phyloP scores from a whole-genome alignment of 2,113 vertebrate genomes.

The Anarrhichthys ocellatus region DNA sequence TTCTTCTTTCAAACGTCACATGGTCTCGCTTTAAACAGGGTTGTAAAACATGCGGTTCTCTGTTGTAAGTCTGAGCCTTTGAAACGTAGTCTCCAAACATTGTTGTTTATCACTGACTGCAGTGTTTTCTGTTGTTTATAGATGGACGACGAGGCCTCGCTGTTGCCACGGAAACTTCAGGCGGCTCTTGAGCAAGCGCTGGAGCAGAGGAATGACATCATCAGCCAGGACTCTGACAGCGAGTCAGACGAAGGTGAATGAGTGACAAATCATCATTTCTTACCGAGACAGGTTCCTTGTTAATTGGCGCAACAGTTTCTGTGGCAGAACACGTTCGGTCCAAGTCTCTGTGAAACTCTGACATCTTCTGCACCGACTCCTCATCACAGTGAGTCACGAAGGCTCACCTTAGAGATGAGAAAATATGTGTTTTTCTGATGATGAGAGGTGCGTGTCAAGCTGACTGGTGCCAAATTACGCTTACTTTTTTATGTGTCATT shows the following conservation, averaged over 20 bases:
- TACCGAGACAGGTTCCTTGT: conserved; percentile 35
- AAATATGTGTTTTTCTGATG: neutral
- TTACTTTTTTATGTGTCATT: neutral
- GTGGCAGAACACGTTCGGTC: conserved; percentile 13
- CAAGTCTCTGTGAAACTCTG: conserved; percentile 27
- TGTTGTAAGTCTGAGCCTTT: conserved; percentile 35
- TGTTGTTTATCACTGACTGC: conserved; percentile 64
- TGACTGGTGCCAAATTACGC: neutral
- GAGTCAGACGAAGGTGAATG: conserved; percentile 96
- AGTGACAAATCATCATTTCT: conserved; percentile 34
- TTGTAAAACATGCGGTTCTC: conserved; percentile 39
- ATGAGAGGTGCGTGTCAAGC: neutral
- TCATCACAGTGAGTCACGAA: conserved; percentile 43
- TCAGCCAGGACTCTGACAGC: conserved; percentile 98
- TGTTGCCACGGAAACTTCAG: conserved; percentile 97
- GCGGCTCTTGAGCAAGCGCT: conserved; percentile 97
- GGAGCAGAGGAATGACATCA: conserved; percentile 95
- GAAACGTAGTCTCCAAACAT: conserved; percentile 34
- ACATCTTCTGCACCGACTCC: conserved; percentile 6
- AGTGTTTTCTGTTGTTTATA: conserved; percentile 72
- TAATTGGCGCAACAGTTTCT: conserved; percentile 29
- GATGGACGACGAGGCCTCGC: conserved; percentile 98
- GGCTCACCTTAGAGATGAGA: conserved; percentile 6
- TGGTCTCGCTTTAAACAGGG: conserved; percentile 6
- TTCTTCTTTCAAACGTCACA: conserved; percentile 4